A percentile compares a stretch with the other conserved stretches of the same genome.
Evolutionary conservation across 2,888 invertebrate genomes (phyloP).

Genomic region (Cantharis rustica): DNA sequence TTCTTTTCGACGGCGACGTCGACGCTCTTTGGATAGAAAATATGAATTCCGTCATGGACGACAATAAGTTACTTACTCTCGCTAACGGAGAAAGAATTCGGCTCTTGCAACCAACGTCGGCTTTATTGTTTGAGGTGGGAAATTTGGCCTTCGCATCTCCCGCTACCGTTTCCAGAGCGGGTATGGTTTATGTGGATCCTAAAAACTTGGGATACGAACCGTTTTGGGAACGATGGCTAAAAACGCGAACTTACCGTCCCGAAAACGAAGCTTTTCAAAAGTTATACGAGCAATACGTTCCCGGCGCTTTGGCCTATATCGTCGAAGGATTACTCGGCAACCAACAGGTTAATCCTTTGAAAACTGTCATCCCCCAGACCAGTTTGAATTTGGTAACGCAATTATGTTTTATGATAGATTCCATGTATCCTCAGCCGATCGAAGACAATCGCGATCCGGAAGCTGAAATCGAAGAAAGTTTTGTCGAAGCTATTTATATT

Average conservation of each 20-base stretch:
- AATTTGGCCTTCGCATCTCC: conserved; percentile 90
- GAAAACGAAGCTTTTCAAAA: conserved; percentile 54
- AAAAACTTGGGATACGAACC: conserved; percentile 87
- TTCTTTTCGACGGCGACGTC: conserved; percentile 92
- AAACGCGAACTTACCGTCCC: conserved; percentile 58
- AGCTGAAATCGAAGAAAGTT: conserved; percentile 59
- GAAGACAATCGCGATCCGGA: conserved; percentile 58
- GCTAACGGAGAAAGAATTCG: conserved; percentile 90
- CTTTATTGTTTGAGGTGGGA: conserved; percentile 87
- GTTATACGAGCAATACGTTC: conserved; percentile 78
- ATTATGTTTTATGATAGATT: conserved; percentile 79
- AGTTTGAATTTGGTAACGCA: conserved; percentile 87
- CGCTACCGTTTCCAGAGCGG: conserved; percentile 89
- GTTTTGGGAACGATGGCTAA: conserved; percentile 85
- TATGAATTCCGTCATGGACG: conserved; percentile 98
- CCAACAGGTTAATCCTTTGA: conserved; percentile 73
- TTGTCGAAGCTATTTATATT: conserved; percentile 74
- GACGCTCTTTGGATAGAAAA: conserved; percentile 96
- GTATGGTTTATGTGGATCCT: conserved; percentile 94
- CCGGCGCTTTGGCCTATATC: conserved; percentile 72
- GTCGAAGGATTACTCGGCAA: conserved; percentile 74
- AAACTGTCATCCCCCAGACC: conserved; percentile 83
- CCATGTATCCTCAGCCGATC: conserved; percentile 61
- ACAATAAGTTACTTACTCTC: conserved; percentile 85
- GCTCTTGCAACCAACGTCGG: conserved; percentile 79